Evolutionary conservation across 2,797 vertebrate species (phyloP).

Genomic region (Micromesistius poutassou): DNA sequence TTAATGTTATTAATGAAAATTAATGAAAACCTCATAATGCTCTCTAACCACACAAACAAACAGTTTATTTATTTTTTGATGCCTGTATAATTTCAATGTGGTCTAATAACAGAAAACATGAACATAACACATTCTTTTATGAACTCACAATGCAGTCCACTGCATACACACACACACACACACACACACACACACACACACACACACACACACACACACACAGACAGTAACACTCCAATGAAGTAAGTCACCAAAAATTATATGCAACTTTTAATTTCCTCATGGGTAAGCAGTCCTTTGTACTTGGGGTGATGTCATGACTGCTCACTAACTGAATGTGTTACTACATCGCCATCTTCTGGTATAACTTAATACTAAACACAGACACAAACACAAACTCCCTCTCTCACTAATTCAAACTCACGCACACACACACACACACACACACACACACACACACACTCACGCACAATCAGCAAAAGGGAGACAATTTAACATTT

Average conservation of each 20-base stretch:
- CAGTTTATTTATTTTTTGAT: slow-evolving; percentile 33
- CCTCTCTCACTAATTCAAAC: not conserved
- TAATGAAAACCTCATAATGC: no score
- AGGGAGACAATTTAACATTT: not conserved
- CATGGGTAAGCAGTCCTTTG: not conserved
- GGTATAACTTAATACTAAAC: not conserved
- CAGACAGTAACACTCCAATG: not conserved
- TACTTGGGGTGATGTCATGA: not conserved
- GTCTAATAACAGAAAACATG: slow-evolving; percentile 6
- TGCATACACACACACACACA: not conserved
- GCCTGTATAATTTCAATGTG: not conserved
- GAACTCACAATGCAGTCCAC: slow-evolving; percentile 18
- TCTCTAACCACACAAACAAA: slow-evolving; percentile 2
- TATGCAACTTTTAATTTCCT: not conserved
- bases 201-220: not conserved
- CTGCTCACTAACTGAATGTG: not conserved
- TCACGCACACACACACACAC: not conserved
- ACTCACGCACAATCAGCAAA: not conserved
- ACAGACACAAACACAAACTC: slow-evolving; percentile 3
- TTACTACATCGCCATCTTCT: not conserved
- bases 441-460: slow-evolving; percentile 7
- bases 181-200: slow-evolving; percentile 13
- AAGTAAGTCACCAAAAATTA: not conserved
- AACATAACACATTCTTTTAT: slow-evolving; percentile 20
- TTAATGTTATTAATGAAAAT: no score